Percentiles rank a stretch among this genome's conserved stretches.
Evolutionary conservation across 2,888 invertebrate genomes (phyloP).

Genomic region (Acanthoscelides obtectus): DNA sequence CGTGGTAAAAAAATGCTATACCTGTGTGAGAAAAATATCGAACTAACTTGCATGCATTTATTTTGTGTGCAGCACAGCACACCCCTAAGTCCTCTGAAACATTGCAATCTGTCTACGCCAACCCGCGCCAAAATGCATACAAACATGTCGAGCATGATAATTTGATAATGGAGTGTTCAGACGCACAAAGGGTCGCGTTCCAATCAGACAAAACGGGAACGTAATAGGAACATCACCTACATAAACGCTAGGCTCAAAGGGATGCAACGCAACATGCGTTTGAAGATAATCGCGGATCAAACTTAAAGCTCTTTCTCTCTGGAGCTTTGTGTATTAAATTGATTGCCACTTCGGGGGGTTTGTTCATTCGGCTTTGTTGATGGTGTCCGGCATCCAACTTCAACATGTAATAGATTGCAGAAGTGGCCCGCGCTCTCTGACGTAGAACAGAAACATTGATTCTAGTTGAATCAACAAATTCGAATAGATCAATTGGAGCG

Average conservation of each 20-base stretch:
- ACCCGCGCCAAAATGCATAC: neutral
- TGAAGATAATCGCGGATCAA: neutral
- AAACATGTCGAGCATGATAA: neutral
- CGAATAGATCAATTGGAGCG: no score
- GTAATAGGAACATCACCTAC: neutral
- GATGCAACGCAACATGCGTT: neutral
- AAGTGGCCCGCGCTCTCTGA: no score
- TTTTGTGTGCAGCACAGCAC: no score
- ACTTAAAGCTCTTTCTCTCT: neutral
- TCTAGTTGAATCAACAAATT: no score
- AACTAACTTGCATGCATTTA: no score
- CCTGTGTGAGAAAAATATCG: no score
- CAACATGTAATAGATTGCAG: no score
- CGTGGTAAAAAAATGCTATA: no score
- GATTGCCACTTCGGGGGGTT: neutral
- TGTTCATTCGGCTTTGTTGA: neutral
- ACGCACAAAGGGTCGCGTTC: neutral
- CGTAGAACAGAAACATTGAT: no score
- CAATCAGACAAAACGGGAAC: neutral
- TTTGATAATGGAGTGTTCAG: neutral
- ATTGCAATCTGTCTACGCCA: neutral
- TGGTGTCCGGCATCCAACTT: neutral
- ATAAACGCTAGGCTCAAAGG: neutral
- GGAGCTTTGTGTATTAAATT: neutral
- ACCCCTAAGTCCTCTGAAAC: neutral